Evolutionary conservation across 2,797 vertebrate genomes (phyloP), one percentile per base, ranked within the genome.

Genomic region (Acestrorhynchus altus): DNA sequence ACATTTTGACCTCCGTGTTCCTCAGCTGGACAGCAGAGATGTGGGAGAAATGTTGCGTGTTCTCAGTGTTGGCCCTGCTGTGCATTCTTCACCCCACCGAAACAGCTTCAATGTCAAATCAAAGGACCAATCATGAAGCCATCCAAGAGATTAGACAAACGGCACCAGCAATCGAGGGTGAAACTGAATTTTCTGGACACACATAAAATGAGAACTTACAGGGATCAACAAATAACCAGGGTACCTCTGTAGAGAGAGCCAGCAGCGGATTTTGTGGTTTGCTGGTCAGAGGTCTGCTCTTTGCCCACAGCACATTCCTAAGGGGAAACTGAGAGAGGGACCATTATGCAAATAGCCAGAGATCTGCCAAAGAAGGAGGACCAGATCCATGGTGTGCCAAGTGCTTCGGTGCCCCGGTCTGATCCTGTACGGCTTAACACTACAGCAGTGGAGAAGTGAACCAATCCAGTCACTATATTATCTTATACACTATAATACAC

Each of bases 291-390:
- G 69, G 72, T 75, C 73, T 87, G 89, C 83, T 88, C 79, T 82
- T 81, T 87, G 83, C 90, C 89, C 88, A 86, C 87, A 85, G 80
- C 85, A 83, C 88, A 88, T 90, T 91, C 89, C 90, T 85, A 65
- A 66, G 81, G 89, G 89, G 83, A 90, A 90, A 89, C 85, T 86
- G 86, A 91, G 88, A 88, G 81, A 70, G 78, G 85, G 84, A 76
- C 84, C 85, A 92, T 93, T 92, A 93, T 93, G 92, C 90, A 92
- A 93, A 93, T 93, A 84, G 84, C 83, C 89, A 90, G 88, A 89
- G 89, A 89, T 84, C 88, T 89, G 90, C 91, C 90, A 90, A 90
- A 89, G 88, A 83, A 85, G 81, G 86, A 89, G 87, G 90, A 89
- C 82, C 84, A 83, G 87, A 88, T 83, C 83, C 65, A 46, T 46